Base-by-base conservation (phyloP, 2,888 invertebrate genomes). In the Eristalis intricaria region DNA sequence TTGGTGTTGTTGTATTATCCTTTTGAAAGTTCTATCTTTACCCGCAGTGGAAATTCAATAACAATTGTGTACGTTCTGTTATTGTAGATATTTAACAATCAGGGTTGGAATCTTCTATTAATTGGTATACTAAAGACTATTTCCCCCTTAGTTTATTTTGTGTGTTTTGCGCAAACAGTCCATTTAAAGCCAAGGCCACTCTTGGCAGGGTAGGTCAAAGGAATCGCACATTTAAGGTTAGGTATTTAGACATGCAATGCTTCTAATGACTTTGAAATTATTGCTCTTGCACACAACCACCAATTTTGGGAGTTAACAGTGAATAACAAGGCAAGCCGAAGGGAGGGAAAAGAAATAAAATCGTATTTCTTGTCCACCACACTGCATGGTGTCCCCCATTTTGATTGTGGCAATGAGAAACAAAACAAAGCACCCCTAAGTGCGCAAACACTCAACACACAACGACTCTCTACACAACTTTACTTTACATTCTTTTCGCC, bases 151-250 rank as follows among this genome's bases (percentile, higher is more conserved):
- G 61, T 60, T 70, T 26, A 23, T 32, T 50, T 26, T 35, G 32
- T 74, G 60, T 74, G 32, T 64, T 73, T 66, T 68, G 77, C 69
- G 76, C 69, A 35, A 13, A 63, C 56, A 75, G 26, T 29, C 63
- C 32, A 76, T 73, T 84, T 61, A 64, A 73, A 84, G 56, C 68
- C 84, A 87, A 87, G 83, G 87, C 79, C 84, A 80, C 50, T 80
- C 68, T 76, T 73, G 71, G 32, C 32, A 76, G 84, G 87, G 76
- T 84, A 87, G 79, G 87, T 87, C 87, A 87, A 76, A 86, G 76
- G 80, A 83, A 83, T 71, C 73, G 50, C 74, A 70, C 82, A 74
- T 69, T 63, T 40, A 29, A 43, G 50, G 38, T n/a, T 75, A 75
- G 75, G 79, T 83, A 79, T 65, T n/a, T 61, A 74, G 75, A 84